Conservation (phyloP, 2,113 vertebrate genomes). For the Orthochromis indermauri region DNA sequence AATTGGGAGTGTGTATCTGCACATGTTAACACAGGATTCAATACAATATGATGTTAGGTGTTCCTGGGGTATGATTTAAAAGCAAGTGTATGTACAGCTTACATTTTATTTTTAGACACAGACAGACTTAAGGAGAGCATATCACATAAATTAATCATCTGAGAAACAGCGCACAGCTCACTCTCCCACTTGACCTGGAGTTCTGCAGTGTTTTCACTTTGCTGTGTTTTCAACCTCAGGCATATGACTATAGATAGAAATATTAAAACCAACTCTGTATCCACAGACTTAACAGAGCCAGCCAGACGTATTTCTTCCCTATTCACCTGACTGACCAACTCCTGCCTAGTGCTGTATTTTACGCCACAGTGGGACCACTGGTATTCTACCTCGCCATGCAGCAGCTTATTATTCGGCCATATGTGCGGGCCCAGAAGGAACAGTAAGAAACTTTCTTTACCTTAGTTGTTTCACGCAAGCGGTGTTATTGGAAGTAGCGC, state of each 20-base stretch:
- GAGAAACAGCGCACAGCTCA: neutral
- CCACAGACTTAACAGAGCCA: conserved; percentile 89
- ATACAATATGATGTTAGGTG: neutral
- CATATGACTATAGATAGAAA: neutral
- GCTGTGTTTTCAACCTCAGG: neutral
- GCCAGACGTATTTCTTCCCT: conserved; percentile 97
- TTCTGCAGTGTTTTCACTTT: neutral
- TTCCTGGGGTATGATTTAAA: neutral
- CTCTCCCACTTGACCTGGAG: neutral
- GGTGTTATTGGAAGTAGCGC: neutral
- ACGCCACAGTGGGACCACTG: conserved; percentile 91
- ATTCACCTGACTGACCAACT: conserved; percentile 96
- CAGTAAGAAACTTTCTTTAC: conserved; percentile 75
- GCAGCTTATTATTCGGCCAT: conserved; percentile 89
- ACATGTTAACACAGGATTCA: neutral
- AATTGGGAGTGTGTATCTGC: neutral
- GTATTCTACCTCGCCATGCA: conserved; percentile 90
- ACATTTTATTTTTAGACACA: neutral
- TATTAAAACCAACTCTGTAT: neutral
- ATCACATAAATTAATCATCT: neutral
- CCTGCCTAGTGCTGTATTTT: conserved; percentile 93
- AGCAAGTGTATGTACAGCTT: neutral
- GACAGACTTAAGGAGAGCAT: neutral
- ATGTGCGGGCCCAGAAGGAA: conserved; percentile 89
- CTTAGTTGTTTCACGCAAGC: neutral